Base-by-base conservation (phyloP, 2,888 invertebrate species). In the Phlogophora meticulosa region DNA sequence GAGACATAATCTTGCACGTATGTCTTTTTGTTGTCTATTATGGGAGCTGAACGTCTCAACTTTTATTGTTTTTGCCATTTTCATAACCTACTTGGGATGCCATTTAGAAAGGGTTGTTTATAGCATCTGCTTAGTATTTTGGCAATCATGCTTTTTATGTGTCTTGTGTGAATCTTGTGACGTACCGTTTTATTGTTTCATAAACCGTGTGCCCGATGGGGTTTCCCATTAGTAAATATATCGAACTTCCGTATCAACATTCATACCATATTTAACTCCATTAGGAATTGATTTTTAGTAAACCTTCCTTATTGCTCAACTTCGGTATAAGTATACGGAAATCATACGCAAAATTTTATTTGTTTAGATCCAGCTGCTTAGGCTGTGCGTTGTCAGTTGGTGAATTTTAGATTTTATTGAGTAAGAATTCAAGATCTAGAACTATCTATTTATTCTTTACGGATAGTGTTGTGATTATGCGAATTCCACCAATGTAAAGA, bases 1-100 rank as follows among this genome's bases (percentile, higher is more conserved):
- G 90, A 90, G 89, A 88, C 88, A 90, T 92, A 93, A 93, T 93
- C 92, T 89, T 84, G 85, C 80, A 87, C 89, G 90, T 92, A 90
- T 91, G 91, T 90, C 91, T 91, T 90, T 91, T 92, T 92, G 90
- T 92, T 90, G 87, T 87, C 88, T 88, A 85, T 89, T 90, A 89
- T 88, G 78, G 85, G 83, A 84, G 86, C 84, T 83, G 82, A 87
- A 88, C 83, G 80, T 88, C 90, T 89, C 86, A 83, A 87, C 88
- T 92, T 92, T 86, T 87, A 85, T 88, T 85, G 86, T 86, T 87
- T 88, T 89, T 87, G 85, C 86, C 82, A 80, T 87, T 85, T 88
- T 85, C 85, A 88, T 75, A 78, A 72, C 71, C 86, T 88, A 86
- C 86, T 89, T 85, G 87, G 85, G 86, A 85, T 80, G 80, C 78